Percentiles rank a stretch among this genome's conserved stretches.
These are phyloP conservation scores for Phrixothrix hirtus DNA, from an alignment of 2,888 invertebrate genomes.

Conservation along the genomic window DNA sequence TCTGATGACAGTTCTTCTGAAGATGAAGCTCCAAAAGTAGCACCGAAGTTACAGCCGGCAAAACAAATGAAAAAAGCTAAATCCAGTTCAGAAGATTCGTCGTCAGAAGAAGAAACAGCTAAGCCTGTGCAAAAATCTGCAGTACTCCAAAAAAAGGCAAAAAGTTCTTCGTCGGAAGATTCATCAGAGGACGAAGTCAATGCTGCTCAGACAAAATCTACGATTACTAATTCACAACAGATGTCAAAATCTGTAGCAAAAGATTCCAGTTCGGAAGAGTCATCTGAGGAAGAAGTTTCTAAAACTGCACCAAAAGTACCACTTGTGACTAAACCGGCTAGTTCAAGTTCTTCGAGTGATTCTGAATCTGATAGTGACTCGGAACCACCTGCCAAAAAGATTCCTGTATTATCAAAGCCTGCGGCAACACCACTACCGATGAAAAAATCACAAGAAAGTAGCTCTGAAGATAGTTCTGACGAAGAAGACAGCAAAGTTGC, in stretches of 20 bases:
- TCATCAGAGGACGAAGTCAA: too few species aligned
- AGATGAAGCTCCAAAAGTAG: constrained; percentile 46
- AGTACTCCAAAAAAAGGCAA: too few species aligned
- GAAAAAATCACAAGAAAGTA: constrained; percentile 41
- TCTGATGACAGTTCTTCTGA: constrained; percentile 56
- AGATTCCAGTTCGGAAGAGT: constrained; percentile 55
- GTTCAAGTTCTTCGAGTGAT: constrained; percentile 40
- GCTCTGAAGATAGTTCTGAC: constrained; percentile 34
- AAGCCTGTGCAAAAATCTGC: too few species aligned
- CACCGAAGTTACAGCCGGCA: background rate
- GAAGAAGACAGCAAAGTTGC: constrained; percentile 36
- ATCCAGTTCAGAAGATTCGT: constrained; percentile 55
- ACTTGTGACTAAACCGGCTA: background rate
- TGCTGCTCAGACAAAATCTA: too few species aligned
- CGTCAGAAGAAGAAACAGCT: constrained; percentile 51
- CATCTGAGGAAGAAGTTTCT: constrained; percentile 48
- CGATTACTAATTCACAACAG: background rate
- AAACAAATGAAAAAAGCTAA: constrained; percentile 47
- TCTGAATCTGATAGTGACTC: constrained; percentile 51
- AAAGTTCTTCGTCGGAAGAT: too few species aligned
- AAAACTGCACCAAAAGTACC: constrained; percentile 22
- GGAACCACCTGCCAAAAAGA: constrained; percentile 38
- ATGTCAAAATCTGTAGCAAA: constrained; percentile 28
- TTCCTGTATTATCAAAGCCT: constrained; percentile 28
- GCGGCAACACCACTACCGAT: constrained; percentile 25